Conservation (phyloP, 2,797 vertebrate genomes). For the Chaetophractus vellerosus region DNA sequence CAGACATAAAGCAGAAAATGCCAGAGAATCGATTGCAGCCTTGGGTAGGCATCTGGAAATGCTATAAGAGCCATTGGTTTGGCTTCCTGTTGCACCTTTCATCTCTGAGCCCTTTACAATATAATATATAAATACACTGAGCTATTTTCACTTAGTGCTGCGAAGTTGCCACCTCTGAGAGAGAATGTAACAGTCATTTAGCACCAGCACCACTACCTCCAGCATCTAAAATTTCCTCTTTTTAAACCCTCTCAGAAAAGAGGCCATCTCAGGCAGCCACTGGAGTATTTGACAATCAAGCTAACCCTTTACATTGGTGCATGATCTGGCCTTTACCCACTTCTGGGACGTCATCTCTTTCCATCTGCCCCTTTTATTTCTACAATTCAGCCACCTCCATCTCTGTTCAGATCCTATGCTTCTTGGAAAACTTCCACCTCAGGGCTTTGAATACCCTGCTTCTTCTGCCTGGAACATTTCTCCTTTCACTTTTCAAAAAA, state of each 20-base stretch:
- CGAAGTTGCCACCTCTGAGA: neutral
- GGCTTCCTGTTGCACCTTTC: neutral
- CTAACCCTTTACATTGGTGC: neutral
- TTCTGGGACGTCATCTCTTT: neutral
- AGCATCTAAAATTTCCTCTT: conserved; percentile 5
- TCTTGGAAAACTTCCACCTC: neutral
- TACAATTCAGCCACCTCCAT: neutral
- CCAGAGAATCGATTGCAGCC: conserved; percentile 4
- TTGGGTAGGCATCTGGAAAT: neutral
- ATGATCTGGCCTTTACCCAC: neutral
- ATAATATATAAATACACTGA: neutral
- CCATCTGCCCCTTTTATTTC: neutral
- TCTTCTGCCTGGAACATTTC: neutral
- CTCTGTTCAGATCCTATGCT: neutral
- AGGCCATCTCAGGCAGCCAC: neutral
- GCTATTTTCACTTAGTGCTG: neutral
- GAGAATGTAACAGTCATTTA: neutral
- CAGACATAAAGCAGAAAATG: conserved; percentile 65
- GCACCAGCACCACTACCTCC: neutral
- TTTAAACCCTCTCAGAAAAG: neutral
- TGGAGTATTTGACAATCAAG: neutral
- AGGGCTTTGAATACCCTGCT: neutral
- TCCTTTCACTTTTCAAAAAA: neutral
- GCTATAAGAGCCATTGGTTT: neutral
- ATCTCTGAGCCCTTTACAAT: conserved; percentile 31